Base-by-base conservation (phyloP, 2,113 vertebrate genomes). In the Baryphthengus martii region DNA sequence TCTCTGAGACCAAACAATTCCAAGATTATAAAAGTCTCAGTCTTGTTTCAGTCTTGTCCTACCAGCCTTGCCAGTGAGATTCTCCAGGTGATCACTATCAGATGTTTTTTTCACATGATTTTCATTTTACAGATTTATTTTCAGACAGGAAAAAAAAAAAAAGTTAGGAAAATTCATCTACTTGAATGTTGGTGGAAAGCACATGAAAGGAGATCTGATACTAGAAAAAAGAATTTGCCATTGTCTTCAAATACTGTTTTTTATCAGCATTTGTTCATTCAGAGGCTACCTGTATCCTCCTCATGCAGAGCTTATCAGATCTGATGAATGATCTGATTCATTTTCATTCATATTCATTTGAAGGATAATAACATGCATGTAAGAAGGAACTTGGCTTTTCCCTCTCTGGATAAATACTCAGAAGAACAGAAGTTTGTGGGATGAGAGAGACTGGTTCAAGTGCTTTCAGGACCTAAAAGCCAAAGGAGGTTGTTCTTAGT, bases 21-120 rank as follows among this genome's bases (percentile, higher is more conserved):
- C 68, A 93, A 90, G 61, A 70, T 65, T 44, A 56, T 87, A 86
- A 89, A 96, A 89, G 35, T n/a, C n/a, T n/a, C n/a, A 70, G 7
- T n/a, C n/a, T n/a, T n/a, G 17, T 77, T 93, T 93, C 83, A 86
- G 73, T 70, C n/a, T 85, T 90, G 56, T 90, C 52, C 86, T 73
- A 86, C 29, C 33, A 74, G 39, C 13, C 75, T 86, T 83, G 45
- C 29, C 55, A 86, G 20, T 50, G 63, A 92, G 45, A 71, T 55
- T 77, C 39, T 24, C 28, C 70, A 77, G 55, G 59, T 94, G 84
- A 89, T 77, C n/a, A 71, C 35, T 94, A 44, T 94, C 76, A 86
- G 53, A 62, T 83, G 75, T 66, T 28, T 62, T 62, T 94, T 83
- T 93, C 92, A 88, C 68, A 47, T 71, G 20, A 84, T 81, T 93